Evolutionary conservation across 2,888 invertebrate genomes (phyloP), one percentile per base, ranked within the genome.

Genomic region (Ferrisia virgata): DNA sequence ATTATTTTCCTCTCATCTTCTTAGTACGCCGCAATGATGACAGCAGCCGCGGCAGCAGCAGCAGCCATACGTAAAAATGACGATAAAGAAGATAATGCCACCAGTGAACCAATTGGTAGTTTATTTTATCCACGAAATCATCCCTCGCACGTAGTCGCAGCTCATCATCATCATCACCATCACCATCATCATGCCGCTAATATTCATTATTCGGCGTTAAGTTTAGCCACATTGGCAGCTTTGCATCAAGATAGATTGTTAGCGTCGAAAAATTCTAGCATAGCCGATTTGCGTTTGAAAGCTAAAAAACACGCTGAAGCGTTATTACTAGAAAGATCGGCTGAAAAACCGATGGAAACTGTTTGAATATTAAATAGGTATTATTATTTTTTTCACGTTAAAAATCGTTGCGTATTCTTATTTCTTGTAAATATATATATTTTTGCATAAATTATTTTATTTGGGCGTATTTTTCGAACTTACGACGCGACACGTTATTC

Each of bases 271-370:
- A 94, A 95, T 87, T 96, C 96, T 25, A 97, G 96, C 88, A 97
- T 98, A 88, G 97, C 97, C 0, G 98, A 98, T 90, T 91, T 98
- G 84, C 91, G 98, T 87, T 91, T 97, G 86, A 98, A 98, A 89
- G 97, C 98, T 25, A 93, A 95, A 88, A 93, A 96, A 87, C 97
- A 97, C 89, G 94, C 97, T 39, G 97, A 97, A 87, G 95, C 96
- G 28, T 76, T 83, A 22, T 31, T 72, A 31, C 33, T 83, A 0
- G 72, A 83, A 28, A 39, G 83, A 22, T 40, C 83, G 18, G 9
- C 83, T 47, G 76, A 83, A 9, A 83, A 83, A 11, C 83, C 64
- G 0, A 76, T 83, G 83, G 83, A 83, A 43, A 47, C 83, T 0
- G 83, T 83, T 40, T 83, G 15, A 83, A 82, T 36, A 1, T 36